Base-by-base conservation (phyloP, 1,140 invertebrate species). In the Brachionus rubens region DNA sequence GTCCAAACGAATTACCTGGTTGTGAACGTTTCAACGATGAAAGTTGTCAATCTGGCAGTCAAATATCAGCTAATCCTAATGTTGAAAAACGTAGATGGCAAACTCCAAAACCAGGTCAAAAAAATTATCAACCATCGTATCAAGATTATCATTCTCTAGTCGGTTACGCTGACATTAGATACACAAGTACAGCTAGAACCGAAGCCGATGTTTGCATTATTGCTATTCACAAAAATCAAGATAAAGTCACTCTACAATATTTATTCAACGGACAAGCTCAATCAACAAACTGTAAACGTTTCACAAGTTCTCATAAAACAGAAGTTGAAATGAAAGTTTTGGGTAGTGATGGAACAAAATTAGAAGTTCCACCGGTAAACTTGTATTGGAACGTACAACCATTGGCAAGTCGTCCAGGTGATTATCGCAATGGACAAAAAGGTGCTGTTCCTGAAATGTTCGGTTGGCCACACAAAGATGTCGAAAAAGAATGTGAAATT, bases 401-500 rank as follows among this genome's bases (percentile, higher is more conserved):
- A 10, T 47, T 75, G 16, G 21, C 48, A 9, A 54, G 54, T 30
- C 19, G 72, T 50, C 33, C 28, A 19, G 72, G 72, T 19, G 72
- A 75, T 46, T 75, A 28, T 21, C 48, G 72, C 3, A 75, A 75
- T 75, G 72, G 72, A 9, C 72, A 75, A 47, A 75, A 75, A 41
- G 72, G 72, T 30, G 72, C 48, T 26, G 72, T 75, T 19, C 14
- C 54, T 28, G 72, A 75, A 75, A 54, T 75, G 50, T 75, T 75
- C 28, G 72, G 68, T 40, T 75, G 72, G 72, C 72, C 36, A 21
- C 72, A 75, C 40, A 54, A 75, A 56, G 72, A 75, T 47, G 72
- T 75, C 1, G 46, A 54, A 54, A 41, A 54, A 75, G 72, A 75
- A 75, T 75, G 72, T 47, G 72, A 75, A 41, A 28, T 75, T 43